A percentile compares a stretch with the other conserved stretches of the same genome.
Conservation (phyloP, 2,113 vertebrate genomes). For the Megalops atlanticus region DNA sequence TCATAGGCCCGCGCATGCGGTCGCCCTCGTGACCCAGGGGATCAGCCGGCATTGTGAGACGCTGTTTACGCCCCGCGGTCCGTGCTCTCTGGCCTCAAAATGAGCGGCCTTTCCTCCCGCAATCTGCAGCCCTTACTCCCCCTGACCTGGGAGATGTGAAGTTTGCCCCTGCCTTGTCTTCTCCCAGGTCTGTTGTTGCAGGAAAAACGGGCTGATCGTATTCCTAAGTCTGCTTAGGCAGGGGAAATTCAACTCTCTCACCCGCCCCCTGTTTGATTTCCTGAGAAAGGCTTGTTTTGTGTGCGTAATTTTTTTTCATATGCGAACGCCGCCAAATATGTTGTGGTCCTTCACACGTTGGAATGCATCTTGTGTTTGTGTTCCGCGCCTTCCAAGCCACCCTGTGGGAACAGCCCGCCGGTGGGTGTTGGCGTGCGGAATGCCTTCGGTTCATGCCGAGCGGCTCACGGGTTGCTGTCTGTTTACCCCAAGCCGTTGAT, state of each 20-base stretch:
- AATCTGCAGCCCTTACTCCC: background rate
- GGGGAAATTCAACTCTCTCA: slow-evolving; percentile 21
- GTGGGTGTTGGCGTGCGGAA: slow-evolving; percentile 17
- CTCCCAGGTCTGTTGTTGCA: slow-evolving; percentile 4
- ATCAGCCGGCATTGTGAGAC: background rate
- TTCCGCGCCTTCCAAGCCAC: background rate
- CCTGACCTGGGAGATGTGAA: background rate
- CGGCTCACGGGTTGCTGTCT: background rate
- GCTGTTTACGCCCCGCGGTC: background rate
- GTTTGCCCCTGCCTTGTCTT: background rate
- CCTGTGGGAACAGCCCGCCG: background rate
- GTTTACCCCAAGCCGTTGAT: slow-evolving; percentile 6
- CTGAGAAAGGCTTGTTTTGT: slow-evolving; percentile 21
- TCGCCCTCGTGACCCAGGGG: background rate
- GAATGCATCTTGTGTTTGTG: slow-evolving; percentile 28
- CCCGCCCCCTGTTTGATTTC: background rate
- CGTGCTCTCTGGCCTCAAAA: background rate
- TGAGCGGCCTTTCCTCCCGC: background rate
- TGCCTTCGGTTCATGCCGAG: background rate
- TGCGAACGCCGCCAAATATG: slow-evolving; percentile 31
- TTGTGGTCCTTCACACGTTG: slow-evolving; percentile 25
- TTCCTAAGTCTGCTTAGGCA: slow-evolving; percentile 26
- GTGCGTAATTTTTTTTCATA: background rate
- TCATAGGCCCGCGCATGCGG: background rate
- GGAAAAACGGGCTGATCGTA: slow-evolving; percentile 1